A percentile compares a stretch with the other conserved stretches of the same genome.
These are phyloP conservation scores for Paracyclopina nana DNA, from an alignment of 1,140 invertebrate species.

Conservation along the genomic window DNA sequence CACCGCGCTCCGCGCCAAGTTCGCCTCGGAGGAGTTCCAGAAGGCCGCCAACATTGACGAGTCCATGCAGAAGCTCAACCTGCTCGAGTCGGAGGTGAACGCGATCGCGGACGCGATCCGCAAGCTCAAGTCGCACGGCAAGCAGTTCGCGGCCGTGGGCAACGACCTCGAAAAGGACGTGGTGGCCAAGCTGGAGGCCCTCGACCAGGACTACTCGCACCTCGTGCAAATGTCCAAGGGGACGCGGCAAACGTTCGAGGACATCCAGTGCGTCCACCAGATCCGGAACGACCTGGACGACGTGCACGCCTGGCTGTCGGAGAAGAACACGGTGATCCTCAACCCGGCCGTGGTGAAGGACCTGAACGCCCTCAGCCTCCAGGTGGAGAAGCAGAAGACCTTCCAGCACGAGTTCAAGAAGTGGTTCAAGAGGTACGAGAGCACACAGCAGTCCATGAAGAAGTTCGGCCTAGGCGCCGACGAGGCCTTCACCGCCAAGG, in stretches of 20 bases:
- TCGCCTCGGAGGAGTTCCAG: slow-evolving; percentile 28
- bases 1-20: slow-evolving; percentile 43
- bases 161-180: slow-evolving; percentile 42
- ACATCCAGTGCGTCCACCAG: slow-evolving; percentile 24
- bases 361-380: slow-evolving; percentile 59
- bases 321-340: slow-evolving; percentile 74
- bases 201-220: slow-evolving; percentile 34
- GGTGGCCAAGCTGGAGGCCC: slow-evolving; percentile 41
- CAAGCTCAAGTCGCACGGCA: slow-evolving; percentile 40
- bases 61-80: slow-evolving; percentile 69
- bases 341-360: slow-evolving; percentile 81
- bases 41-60: too few relatives aligned
- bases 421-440: slow-evolving; percentile 51
- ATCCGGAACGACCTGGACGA: slow-evolving; percentile 80
- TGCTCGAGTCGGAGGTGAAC: slow-evolving; percentile 66
- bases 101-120: slow-evolving; percentile 60
- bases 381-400: slow-evolving; percentile 83
- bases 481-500: slow-evolving; percentile 51
- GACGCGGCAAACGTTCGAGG: neutral
- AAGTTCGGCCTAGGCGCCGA: too few relatives aligned
- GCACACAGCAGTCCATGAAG: slow-evolving; percentile 50
- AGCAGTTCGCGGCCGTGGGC: slow-evolving; percentile 29
- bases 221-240: neutral
- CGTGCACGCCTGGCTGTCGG: slow-evolving; percentile 77
- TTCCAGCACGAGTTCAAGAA: slow-evolving; percentile 79